Evolutionary conservation across 1,140 invertebrate species (phyloP).

Genomic region (Rhopalosiphum maidis): DNA sequence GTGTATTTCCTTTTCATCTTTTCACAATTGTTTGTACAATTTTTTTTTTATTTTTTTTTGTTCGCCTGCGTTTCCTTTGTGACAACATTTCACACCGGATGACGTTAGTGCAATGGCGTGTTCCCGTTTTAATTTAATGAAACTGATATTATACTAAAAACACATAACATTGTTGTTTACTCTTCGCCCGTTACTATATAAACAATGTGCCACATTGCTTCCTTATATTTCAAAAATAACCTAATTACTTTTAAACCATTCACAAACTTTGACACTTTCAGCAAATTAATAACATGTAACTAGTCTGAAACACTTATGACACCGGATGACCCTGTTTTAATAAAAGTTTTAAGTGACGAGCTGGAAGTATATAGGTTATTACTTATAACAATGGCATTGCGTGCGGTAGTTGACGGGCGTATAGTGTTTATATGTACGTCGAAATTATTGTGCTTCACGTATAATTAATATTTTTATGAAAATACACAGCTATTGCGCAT

Average conservation of each 20-base stretch:
- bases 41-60: not conserved
- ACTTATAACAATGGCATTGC: not conserved
- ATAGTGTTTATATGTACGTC: too few species aligned
- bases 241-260: not conserved
- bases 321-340: conserved; percentile 16
- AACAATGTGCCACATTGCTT: not conserved
- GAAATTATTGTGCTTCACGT: not conserved
- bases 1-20: not conserved
- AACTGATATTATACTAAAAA: conserved; percentile 12
- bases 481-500: not conserved
- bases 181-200: not conserved
- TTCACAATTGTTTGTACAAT: not conserved
- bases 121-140: conserved; percentile 29
- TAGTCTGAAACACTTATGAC: not conserved
- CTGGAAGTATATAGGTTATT: not conserved
- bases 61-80: not conserved
- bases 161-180: not conserved
- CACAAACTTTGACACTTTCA: conserved; percentile 29
- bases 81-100: conserved; percentile 30
- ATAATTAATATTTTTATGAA: not conserved
- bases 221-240: not conserved
- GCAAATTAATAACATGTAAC: conserved; percentile 3
- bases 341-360: conserved; percentile 7
- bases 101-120: not conserved
- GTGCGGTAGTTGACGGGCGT: not conserved